These are phyloP conservation scores for Castor canadensis DNA, from an alignment of 2,113 vertebrate genomes.

Conservation along the genomic window DNA sequence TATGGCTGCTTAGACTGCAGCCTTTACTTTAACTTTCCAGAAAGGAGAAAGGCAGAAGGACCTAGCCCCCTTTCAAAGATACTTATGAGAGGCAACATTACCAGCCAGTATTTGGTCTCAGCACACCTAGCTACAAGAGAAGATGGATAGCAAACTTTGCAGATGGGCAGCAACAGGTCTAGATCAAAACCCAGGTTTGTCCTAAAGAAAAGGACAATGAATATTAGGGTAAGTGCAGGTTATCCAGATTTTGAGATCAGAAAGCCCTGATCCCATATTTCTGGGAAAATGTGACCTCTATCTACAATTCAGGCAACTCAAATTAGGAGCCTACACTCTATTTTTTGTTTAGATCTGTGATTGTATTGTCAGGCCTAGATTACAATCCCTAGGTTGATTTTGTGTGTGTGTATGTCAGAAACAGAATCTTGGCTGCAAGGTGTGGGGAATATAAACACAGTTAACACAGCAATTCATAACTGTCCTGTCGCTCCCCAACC, in stretches of 20 bases:
- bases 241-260: background rate
- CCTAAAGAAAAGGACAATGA: background rate
- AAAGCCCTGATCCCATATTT: background rate
- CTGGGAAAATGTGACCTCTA: background rate
- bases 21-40: background rate
- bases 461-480: slow-evolving; percentile 67
- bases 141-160: background rate
- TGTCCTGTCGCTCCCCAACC: background rate
- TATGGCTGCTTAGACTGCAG: background rate
- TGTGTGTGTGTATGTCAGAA: background rate
- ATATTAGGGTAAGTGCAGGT: background rate
- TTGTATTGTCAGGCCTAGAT: background rate
- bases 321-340: background rate
- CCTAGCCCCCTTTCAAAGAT: background rate
- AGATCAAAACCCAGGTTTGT: background rate
- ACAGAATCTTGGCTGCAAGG: slow-evolving; percentile 16
- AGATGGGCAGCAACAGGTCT: background rate
- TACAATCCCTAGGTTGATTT: background rate
- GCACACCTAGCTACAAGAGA: background rate
- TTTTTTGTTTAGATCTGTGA: background rate
- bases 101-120: background rate
- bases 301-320: background rate
- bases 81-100: background rate
- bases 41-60: background rate
- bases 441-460: slow-evolving; percentile 45